phyloP scores from a whole-genome alignment of 2,797 vertebrate species.

The Falco cherrug region DNA sequence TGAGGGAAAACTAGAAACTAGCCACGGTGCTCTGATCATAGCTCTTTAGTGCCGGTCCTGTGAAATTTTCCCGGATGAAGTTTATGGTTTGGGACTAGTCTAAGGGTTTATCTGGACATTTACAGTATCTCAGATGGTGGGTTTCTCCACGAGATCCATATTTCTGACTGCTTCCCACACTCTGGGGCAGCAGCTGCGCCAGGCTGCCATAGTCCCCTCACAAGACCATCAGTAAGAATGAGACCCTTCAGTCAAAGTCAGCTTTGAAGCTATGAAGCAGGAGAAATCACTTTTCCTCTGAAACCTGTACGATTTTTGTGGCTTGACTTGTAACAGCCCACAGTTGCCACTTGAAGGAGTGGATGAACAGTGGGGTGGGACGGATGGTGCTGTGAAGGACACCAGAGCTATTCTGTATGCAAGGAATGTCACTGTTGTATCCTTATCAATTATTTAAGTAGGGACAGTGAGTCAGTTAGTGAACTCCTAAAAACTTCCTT shows the following conservation, averaged over 20 bases:
- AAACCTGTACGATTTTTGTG: not conserved
- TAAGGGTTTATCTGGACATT: not conserved
- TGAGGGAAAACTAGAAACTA: not conserved
- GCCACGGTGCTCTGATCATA: not conserved
- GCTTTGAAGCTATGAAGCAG: not conserved
- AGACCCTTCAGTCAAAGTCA: not conserved
- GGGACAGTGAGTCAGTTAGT: not conserved
- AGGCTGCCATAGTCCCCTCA: not conserved
- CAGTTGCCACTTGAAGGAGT: not conserved
- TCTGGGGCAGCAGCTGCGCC: not conserved
- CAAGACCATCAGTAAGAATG: not conserved
- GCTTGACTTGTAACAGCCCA: not conserved
- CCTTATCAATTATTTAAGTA: not conserved
- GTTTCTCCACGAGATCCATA: not conserved
- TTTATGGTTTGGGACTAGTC: not conserved
- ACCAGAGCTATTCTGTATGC: not conserved
- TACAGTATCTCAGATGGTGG: not conserved
- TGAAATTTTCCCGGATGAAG: not conserved
- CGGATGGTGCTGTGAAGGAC: not conserved
- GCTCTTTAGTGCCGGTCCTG: rapidly evolving
- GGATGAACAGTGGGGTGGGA: not conserved
- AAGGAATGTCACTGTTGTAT: not conserved
- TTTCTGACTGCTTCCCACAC: not conserved
- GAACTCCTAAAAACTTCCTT: not conserved
- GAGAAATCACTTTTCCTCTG: not conserved